phyloP scores from a whole-genome alignment of 2,113 vertebrate genomes.

The Cynoglossus semilaevis region DNA sequence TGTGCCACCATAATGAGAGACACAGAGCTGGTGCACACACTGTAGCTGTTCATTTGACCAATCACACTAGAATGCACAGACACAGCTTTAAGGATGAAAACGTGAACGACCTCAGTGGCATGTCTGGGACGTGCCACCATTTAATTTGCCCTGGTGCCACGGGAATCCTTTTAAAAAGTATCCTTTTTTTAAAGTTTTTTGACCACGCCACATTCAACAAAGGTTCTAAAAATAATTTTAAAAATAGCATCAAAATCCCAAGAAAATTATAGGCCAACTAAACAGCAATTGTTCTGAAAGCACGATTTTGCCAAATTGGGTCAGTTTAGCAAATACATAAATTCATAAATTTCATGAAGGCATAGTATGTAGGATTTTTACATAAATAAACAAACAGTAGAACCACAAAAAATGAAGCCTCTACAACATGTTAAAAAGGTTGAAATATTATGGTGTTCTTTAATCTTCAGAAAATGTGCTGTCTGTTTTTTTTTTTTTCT shows the following conservation, averaged over 20 bases:
- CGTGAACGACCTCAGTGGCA: constrained; percentile 34
- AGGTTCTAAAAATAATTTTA: not conserved
- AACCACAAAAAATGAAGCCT: no score
- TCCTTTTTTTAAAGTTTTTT: no score
- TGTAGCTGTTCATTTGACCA: constrained; percentile 50
- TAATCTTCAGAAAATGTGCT: no score
- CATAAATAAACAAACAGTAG: no score
- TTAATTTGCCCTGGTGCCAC: constrained; percentile 49
- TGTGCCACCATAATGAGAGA: constrained; percentile 57
- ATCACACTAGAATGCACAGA: constrained; percentile 56
- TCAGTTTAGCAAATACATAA: constrained; percentile 11
- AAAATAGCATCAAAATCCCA: not conserved
- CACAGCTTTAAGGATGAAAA: constrained; percentile 50
- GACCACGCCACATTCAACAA: constrained; percentile 8
- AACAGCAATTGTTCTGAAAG: no score
- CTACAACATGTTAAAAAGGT: no score
- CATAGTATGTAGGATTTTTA: no score
- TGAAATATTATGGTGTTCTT: no score
- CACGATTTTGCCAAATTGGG: constrained; percentile 1
- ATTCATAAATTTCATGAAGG: not conserved
- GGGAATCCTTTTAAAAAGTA: constrained; percentile 27
- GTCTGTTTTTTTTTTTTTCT: no score
- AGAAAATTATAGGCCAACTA: not conserved
- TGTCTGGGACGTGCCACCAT: constrained; percentile 41
- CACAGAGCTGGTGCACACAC: constrained; percentile 33